A percentile compares a stretch with the other conserved stretches of the same genome.
Evolutionary conservation across 1,140 invertebrate genomes (phyloP).

Genomic region (Cyphomyrmex costatus): DNA sequence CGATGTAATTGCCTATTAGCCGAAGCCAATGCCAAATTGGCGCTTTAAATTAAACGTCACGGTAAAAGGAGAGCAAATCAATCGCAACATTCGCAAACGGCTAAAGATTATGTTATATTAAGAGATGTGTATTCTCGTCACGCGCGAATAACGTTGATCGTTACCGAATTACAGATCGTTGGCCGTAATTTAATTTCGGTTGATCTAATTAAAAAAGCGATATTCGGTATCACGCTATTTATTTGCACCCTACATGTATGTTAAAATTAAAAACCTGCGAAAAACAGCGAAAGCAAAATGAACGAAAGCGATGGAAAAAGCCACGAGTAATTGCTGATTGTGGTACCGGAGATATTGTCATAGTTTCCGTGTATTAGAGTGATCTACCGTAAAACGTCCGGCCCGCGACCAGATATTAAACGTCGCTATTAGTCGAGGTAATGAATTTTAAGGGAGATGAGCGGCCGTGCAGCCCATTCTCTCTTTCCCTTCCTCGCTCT

Average conservation of each 20-base stretch:
- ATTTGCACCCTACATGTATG: not conserved
- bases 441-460: conserved; percentile 77
- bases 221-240: not conserved
- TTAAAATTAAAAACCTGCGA: not conserved
- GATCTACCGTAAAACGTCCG: conserved; percentile 59
- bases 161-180: too few species aligned
- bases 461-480: conserved; percentile 46
- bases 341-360: conserved; percentile 48
- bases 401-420: conserved; percentile 69
- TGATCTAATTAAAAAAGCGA: not conserved
- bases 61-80: conserved; percentile 30
- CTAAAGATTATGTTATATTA: conserved; percentile 30
- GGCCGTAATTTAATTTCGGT: not conserved
- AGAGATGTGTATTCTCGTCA: not conserved
- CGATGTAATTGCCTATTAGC: conserved; percentile 61
- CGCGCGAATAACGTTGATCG: not conserved
- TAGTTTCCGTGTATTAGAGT: conserved; percentile 50
- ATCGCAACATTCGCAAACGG: conserved; percentile 8
- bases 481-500: conserved; percentile 15
- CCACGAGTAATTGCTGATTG: conserved; percentile 4
- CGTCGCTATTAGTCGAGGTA: conserved; percentile 72
- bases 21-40: conserved; percentile 52
- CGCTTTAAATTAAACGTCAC: conserved; percentile 58
- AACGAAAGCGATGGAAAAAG: not conserved
- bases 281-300: too few species aligned